Percentiles rank a stretch among this genome's conserved stretches.
phyloP scores from a whole-genome alignment of 2,888 invertebrate genomes.

The Chloromyia formosa region DNA sequence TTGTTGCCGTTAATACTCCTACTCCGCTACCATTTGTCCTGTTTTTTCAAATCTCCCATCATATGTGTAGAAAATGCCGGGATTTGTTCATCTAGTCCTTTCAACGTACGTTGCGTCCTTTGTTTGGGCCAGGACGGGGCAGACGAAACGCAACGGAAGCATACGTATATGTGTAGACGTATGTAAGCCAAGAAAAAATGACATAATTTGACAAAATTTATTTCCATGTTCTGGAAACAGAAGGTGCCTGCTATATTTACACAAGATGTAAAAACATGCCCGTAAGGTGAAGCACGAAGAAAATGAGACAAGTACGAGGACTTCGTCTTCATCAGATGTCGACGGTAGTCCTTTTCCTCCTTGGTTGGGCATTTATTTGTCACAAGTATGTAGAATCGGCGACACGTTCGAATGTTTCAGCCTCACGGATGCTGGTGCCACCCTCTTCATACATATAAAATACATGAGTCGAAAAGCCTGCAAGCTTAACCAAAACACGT shows the following conservation, averaged over 20 bases:
- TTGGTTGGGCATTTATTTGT: neutral
- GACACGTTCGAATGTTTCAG: neutral
- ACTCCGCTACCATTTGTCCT: neutral
- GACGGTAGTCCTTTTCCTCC: neutral
- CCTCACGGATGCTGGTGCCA: too few relatives aligned
- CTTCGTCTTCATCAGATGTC: conserved; percentile 18
- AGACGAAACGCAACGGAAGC: neutral
- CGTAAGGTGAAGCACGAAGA: neutral
- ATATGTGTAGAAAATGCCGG: neutral
- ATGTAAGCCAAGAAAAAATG: conserved; percentile 17
- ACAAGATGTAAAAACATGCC: neutral
- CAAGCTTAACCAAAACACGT: conserved; percentile 50
- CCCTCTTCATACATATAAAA: neutral
- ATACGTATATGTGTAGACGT: neutral
- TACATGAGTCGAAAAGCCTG: neutral
- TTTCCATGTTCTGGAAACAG: conserved; percentile 16
- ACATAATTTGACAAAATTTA: conserved; percentile 43
- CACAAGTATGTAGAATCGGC: neutral
- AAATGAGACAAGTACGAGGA: conserved; percentile 4
- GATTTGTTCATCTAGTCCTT: neutral
- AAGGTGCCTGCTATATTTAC: conserved; percentile 30
- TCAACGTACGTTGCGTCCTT: neutral
- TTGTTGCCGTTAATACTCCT: conserved; percentile 32
- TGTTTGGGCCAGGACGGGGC: neutral
- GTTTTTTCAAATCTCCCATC: neutral